Base-by-base conservation (phyloP, 2,888 invertebrate genomes). In the Hetaerina titia region DNA sequence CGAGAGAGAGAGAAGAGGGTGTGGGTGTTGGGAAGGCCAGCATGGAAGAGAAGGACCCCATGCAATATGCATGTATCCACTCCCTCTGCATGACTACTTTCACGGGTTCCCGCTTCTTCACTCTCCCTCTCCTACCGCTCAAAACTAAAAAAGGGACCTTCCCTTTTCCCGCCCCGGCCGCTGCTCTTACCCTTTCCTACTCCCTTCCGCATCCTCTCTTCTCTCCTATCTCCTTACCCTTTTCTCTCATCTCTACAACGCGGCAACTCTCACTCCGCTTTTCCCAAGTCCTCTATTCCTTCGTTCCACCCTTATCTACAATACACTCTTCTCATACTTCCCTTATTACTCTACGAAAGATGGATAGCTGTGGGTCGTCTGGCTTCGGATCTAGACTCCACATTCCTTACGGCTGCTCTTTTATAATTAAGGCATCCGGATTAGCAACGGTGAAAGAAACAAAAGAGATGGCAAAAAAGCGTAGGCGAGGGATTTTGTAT, bases 51-150 rank as follows among this genome's bases (percentile, higher is more conserved):
- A 22, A 81, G 81, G 81, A 56, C 69, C 74, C 92, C 69, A 92
- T 92, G 92, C 92, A 92, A 92, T 92, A 92, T 92, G 92, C 69
- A 92, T 92, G 92, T 64, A 56, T 56, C 69, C 92, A 31, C 92
- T 90, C 31, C 81, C 81, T 81, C 81, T 81, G 81, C 81, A 81
- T 81, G 81, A 81, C 81, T 81, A 81, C 81, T 31, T 81, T 81
- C 81, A 81, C 81, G 81, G 81, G 25, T 31, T 81, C 81, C 81
- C 81, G 81, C 81, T 81, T 31, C 69, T 69, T 81, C 81, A 25
- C 81, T 25, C 81, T 81, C 60, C n/a, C n/a, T 22, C 69, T n/a
- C 8, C 19, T 69, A 25, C 74, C 17, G 17, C 25, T 31, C 81
- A 15, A n/a, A 25, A 7, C 5, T 31, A 81, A 74, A 81, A 81